phyloP scores from a whole-genome alignment of 2,888 invertebrate genomes.

The Conus canariensis region DNA sequence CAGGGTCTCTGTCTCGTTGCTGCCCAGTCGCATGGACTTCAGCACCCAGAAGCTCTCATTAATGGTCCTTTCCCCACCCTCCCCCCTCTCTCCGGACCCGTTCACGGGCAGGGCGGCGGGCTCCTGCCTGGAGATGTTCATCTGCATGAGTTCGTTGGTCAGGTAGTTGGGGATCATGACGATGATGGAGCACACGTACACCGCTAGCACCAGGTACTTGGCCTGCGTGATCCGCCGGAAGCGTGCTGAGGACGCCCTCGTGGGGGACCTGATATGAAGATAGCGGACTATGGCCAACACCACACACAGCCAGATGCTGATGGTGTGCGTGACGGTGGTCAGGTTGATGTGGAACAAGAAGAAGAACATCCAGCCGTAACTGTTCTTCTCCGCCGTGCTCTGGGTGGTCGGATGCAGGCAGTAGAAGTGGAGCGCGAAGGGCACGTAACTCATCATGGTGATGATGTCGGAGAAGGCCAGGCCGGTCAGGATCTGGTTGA shows the following conservation, averaged over 20 bases:
- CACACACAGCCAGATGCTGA: conserved; percentile 95
- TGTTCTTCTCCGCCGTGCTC: conserved; percentile 68
- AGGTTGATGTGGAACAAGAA: conserved; percentile 90
- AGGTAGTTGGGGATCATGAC: conserved; percentile 92
- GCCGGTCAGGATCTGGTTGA: conserved; percentile 91
- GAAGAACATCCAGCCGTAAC: conserved; percentile 75
- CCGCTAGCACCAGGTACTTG: conserved; percentile 86
- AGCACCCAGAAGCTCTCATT: conserved; percentile 64
- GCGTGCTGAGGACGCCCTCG: conserved; percentile 83
- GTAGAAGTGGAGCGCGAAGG: conserved; percentile 87
- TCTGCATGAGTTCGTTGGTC: conserved; percentile 81
- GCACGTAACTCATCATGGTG: conserved; percentile 93
- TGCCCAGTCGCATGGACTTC: conserved; percentile 61
- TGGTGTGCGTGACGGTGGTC: conserved; percentile 91
- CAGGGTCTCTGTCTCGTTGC: conserved; percentile 62
- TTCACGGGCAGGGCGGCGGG: background rate
- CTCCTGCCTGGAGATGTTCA: background rate
- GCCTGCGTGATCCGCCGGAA: conserved; percentile 89
- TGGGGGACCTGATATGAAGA: conserved; percentile 85
- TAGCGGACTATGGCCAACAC: conserved; percentile 95
- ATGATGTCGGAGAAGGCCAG: conserved; percentile 93
- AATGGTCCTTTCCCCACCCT: background rate
- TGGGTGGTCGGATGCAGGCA: conserved; percentile 60
- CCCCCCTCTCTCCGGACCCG: background rate
- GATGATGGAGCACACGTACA: conserved; percentile 91